Base-by-base conservation (phyloP, 2,797 vertebrate genomes). In the Peromyscus attwateri region DNA sequence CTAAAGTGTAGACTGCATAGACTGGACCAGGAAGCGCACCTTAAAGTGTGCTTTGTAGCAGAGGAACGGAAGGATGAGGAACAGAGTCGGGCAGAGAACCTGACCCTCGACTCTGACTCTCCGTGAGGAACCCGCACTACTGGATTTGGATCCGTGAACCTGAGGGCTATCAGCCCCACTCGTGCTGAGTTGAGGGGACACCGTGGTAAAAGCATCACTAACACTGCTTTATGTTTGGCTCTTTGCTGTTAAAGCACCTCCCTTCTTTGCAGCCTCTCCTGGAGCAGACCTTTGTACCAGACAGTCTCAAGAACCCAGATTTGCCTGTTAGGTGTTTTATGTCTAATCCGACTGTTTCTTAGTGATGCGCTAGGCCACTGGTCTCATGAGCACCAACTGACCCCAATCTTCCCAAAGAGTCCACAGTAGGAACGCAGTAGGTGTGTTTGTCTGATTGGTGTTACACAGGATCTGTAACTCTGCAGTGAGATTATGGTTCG, bases 241-340 rank as follows among this genome's bases (percentile, higher is more conserved):
- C 90, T 96, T 95, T 97, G 97, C 96, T 98, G 97, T 98, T 98
- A 97, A 96, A 97, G 98, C 97, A 60, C 97, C 95, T 97, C 96
- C 95, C 98, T 98, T 97, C 96, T 98, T 97, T 98, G 97, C 98
- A 94, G 97, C 91, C 94, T 98, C 95, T 97, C 95, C 89, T 94
- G 77, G 68, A 95, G 97, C 82, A 52, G 91, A 83, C 92, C 97
- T 98, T 97, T 97, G 96, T 95, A 95, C 97, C 96, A 98, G 97
- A 96, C 94, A 90, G 85, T 98, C 97, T 98, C 91, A 84, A 97
- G 96, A 98, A 98, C 95, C 97, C 97, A 96, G 95, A 97, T 98
- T 98, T 98, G 96, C 97, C 98, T 98, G 98, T 97, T 97, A 98
- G 89, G 87, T 98, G 97, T 97, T 98, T 98, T 98, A 98, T 98